Evolutionary conservation across 2,888 invertebrate genomes (phyloP).

Genomic region (Hedya salicella): DNA sequence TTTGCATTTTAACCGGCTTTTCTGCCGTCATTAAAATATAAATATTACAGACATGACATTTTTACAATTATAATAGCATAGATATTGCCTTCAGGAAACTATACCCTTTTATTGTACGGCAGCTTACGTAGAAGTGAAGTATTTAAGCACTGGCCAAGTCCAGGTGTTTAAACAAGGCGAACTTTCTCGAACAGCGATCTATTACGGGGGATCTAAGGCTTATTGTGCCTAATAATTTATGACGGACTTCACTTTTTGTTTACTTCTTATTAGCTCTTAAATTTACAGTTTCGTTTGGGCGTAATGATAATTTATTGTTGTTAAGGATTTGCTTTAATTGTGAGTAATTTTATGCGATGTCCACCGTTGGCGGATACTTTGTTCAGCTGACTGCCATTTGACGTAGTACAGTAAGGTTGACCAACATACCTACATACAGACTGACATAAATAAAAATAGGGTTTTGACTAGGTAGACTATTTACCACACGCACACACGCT

Average conservation of each 20-base stretch:
- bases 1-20: too few relatives aligned
- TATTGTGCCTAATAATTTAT: slow-evolving; percentile 71
- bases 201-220: slow-evolving; percentile 65
- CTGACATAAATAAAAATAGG: too few relatives aligned
- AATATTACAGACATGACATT: too few relatives aligned
- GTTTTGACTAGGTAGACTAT: too few relatives aligned
- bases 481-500: too few relatives aligned
- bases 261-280: slow-evolving; percentile 61
- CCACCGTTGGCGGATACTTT: background rate
- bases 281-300: slow-evolving; percentile 63
- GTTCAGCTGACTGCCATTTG: background rate
- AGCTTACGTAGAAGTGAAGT: background rate
- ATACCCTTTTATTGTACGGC: slow-evolving; percentile 15
- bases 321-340: slow-evolving; percentile 34
- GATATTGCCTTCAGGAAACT: too few relatives aligned
- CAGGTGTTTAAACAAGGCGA: slow-evolving; percentile 62
- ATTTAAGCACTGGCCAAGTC: slow-evolving; percentile 42
- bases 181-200: slow-evolving; percentile 66
- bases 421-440: too few relatives aligned
- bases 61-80: too few relatives aligned
- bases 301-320: slow-evolving; percentile 38
- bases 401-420: too few relatives aligned
- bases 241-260: slow-evolving; percentile 67
- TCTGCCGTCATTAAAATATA: too few relatives aligned
- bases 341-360: slow-evolving; percentile 9